Base-by-base conservation (phyloP, 2,113 vertebrate species). In the Gopherus evgoodei region DNA sequence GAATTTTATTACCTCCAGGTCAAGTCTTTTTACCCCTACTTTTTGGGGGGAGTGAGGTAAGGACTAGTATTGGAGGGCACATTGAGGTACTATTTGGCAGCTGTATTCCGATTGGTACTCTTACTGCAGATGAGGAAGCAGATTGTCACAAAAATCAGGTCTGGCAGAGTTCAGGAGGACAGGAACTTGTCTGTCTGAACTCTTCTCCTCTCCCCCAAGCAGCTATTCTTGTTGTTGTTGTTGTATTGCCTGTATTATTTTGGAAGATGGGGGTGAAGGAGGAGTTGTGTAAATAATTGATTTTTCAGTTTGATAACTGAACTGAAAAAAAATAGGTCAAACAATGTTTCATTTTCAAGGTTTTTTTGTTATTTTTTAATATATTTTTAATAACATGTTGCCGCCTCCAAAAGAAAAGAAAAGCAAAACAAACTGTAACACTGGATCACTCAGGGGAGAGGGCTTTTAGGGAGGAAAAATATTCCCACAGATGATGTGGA, bases 401-500 rank as follows among this genome's bases (percentile, higher is more conserved):
- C 17, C 6, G 6, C 8, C 52, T 53, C 17, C 52, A 53, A 53
- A 53, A 53, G 52, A 21, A 53, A 53, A 53, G 52, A 21, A 53
- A 53, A 81, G 87, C 1, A 56, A 81, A 90, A 81, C 21, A 83
- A 88, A 94, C 83, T 42, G 31, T 87, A 94, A 89, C 62, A 10
- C 76, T 83, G 81, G 7, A 78, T 81, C 81, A 6, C 12, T 81
- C 49, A 93, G 86, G 86, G 16, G 83, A 7, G 44, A 75, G 1
- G 0, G 1, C 62, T 84, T 57, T 57, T 25, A 57, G 11, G 9
- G 56, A 57, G 25, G 25, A 27, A 27, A 57, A 27, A 27, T 4
- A 57, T 27, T 11, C 27, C 25, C 56, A 57, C 56, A 57, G 25
- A 57, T 27, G 10, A 57, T 10, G 24, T 57, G 56, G 56, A 57